Evolutionary conservation across 1,140 invertebrate genomes (phyloP).

Genomic region (Brachionus sp.): DNA sequence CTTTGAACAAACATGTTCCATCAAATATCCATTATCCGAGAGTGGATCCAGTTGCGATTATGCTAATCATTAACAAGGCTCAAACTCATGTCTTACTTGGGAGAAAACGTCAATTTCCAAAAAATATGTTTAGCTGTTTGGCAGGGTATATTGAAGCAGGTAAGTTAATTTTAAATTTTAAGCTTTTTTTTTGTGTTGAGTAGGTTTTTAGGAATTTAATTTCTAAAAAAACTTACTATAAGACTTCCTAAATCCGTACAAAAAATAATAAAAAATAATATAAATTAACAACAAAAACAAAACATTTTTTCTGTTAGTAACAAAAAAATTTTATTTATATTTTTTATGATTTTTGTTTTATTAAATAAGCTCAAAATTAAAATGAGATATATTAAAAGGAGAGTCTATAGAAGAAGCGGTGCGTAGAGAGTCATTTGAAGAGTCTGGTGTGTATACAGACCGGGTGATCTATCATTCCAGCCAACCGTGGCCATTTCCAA

Average conservation of each 20-base stretch:
- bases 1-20: slow-evolving; percentile 50
- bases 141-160: slow-evolving; percentile 65
- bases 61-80: slow-evolving; percentile 60
- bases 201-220: too few relatives aligned
- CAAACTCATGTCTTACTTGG: slow-evolving; percentile 62
- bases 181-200: too few relatives aligned
- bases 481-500: slow-evolving; percentile 66
- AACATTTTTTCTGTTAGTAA: too few relatives aligned
- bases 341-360: too few relatives aligned
- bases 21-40: slow-evolving; percentile 58
- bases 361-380: not conserved
- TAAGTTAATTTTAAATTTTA: slow-evolving; percentile 50
- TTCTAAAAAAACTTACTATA: too few relatives aligned
- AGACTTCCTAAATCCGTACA: too few relatives aligned
- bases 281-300: too few relatives aligned
- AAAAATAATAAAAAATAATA: too few relatives aligned
- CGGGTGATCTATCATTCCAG: slow-evolving; percentile 62
- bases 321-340: too few relatives aligned
- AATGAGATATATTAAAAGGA: slow-evolving; percentile 53
- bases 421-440: slow-evolving; percentile 64
- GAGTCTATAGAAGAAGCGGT: slow-evolving; percentile 64
- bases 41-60: slow-evolving; percentile 63
- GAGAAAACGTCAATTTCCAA: slow-evolving; percentile 60
- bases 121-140: slow-evolving; percentile 64
- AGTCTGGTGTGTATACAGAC: slow-evolving; percentile 62